Evolutionary conservation across 2,113 vertebrate species (phyloP), one percentile per base, ranked within the genome.

Genomic region (Salvelinus fontinalis): DNA sequence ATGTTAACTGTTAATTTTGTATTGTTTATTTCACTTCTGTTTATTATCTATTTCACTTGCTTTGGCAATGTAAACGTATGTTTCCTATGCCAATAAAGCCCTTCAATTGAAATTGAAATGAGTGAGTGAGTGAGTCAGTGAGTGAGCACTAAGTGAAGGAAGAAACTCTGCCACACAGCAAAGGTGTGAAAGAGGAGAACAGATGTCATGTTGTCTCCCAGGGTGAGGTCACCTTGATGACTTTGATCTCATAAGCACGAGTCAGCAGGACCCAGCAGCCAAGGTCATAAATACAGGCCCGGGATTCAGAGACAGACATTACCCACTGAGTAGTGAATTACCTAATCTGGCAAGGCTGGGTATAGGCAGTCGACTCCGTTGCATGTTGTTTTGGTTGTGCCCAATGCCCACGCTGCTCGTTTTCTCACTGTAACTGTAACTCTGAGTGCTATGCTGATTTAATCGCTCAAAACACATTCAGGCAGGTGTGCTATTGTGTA

Each of bases 121-220:
- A 31, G 29, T 31, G 29, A 31, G 29, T 4, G 31, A 34, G 4
- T 4, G 29, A 29, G 31, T 7, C 8, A 44, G 7, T 8, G 39
- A 44, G 7, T 0, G 39, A 44, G 7, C 1, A 7, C 34, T 34
- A 34, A 7, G 34, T 7, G 34, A 34, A 34, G 34, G 34, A 34
- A 34, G 34, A 34, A 34, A 34, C 31, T 34, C 31, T 6, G 1
- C 31, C 34, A 34, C 34, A 34, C 6, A 44, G 39, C 7, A 74
- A 89, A 93, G 90, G 92, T 91, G 90, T 87, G 84, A 91, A 90
- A 86, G 86, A 88, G 84, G 90, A 92, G 88, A 87, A 91, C 88
- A 92, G 89, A 91, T 87, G 89, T 87, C 87, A 79, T 87, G 87
- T 83, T 89, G 88, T 89, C 84, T 87, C 84, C 78, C 77, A 62